Evolutionary conservation across 2,113 vertebrate genomes (phyloP).

Genomic region (Cygnus buccinator): DNA sequence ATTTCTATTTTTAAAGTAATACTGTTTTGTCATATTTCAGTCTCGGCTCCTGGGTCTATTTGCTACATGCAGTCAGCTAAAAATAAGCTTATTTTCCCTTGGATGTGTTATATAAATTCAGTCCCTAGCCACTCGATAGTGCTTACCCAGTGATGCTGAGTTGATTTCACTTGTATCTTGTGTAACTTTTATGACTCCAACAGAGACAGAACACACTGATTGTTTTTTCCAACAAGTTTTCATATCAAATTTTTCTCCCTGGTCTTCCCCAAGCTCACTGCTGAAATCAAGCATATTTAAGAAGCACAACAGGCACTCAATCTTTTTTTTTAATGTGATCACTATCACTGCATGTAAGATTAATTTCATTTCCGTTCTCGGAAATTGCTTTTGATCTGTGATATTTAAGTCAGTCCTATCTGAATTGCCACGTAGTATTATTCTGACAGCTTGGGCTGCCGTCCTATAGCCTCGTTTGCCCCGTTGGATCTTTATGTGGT

Average conservation of each 20-base stretch:
- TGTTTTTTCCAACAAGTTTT: background rate
- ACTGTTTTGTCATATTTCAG: background rate
- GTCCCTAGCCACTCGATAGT: background rate
- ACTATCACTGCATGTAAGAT: background rate
- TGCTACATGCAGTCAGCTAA: background rate
- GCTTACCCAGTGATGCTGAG: background rate
- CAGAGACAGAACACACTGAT: background rate
- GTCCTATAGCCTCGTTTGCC: background rate
- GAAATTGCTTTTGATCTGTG: background rate
- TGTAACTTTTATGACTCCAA: background rate
- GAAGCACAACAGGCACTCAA: fast-evolving
- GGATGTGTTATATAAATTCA: background rate
- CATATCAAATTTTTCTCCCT: background rate
- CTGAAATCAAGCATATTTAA: background rate
- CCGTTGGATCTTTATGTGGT: background rate
- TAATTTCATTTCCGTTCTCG: background rate
- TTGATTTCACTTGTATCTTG: background rate
- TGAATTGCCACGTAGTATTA: background rate
- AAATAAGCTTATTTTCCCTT: constrained; percentile 8
- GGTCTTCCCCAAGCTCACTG: background rate
- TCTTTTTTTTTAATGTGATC: background rate
- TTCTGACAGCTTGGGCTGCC: background rate
- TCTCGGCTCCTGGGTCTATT: background rate
- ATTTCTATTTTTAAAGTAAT: background rate
- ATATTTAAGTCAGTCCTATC: background rate